These are phyloP conservation scores for Cyrtonyx montezumae DNA, from an alignment of 2,113 vertebrate genomes.

Conservation along the genomic window DNA sequence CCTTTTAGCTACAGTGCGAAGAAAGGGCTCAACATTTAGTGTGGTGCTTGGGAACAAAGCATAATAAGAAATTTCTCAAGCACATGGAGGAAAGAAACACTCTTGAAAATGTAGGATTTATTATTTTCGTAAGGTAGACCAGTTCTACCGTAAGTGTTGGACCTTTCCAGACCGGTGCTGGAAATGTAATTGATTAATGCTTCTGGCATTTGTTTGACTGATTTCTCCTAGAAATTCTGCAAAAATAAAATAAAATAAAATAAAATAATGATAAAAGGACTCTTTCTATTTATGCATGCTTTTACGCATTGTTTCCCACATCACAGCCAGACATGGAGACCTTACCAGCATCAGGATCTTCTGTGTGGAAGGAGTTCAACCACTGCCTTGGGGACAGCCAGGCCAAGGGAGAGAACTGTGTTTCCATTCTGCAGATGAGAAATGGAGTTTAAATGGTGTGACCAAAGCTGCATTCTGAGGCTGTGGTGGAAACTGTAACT, in stretches of 20 bases:
- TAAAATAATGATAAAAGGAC: not conserved
- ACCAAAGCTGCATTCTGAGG: not conserved
- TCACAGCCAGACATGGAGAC: not conserved
- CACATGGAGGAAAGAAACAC: not conserved
- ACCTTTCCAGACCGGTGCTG: not conserved
- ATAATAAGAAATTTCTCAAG: not conserved
- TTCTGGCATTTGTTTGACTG: constrained; percentile 21
- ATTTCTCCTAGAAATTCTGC: constrained; percentile 22
- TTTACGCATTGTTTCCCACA: not conserved
- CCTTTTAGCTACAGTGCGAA: not conserved
- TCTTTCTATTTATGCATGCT: not conserved
- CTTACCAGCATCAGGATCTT: not conserved
- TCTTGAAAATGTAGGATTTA: constrained; percentile 55
- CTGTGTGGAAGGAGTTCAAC: not conserved
- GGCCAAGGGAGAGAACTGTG: not conserved
- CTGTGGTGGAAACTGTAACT: not conserved
- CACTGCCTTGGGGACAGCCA: not conserved
- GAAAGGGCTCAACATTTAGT: constrained; percentile 5
- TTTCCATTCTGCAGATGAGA: not conserved
- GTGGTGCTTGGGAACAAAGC: not conserved
- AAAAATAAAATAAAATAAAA: not conserved
- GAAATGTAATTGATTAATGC: constrained; percentile 37
- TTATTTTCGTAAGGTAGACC: constrained; percentile 63
- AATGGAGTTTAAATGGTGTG: not conserved
- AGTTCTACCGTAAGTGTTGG: not conserved